Conservation (phyloP, 2,113 vertebrate genomes). For the Polypterus senegalus region DNA sequence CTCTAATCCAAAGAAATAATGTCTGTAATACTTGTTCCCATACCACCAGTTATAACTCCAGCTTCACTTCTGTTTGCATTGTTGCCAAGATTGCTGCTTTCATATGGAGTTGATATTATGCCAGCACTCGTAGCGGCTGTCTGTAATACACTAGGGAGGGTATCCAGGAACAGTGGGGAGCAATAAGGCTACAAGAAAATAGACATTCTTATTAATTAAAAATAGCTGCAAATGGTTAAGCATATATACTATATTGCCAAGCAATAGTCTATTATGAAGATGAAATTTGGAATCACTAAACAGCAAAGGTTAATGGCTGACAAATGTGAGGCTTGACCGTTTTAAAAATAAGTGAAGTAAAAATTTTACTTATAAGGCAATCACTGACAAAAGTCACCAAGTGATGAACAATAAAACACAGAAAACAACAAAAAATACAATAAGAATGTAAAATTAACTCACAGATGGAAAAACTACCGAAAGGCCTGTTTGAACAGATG, state of each 20-base stretch:
- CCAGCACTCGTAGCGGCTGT: constrained; percentile 50
- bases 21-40: constrained; percentile 56
- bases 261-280: no score
- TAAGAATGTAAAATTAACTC: no score
- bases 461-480: no score
- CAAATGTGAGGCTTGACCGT: constrained; percentile 13
- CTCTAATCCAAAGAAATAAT: constrained; percentile 85
- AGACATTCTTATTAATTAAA: constrained; percentile 31
- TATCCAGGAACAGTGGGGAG: constrained; percentile 90
- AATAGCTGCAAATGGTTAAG: constrained; percentile 20
- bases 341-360: constrained; percentile 18
- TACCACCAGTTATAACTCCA: constrained; percentile 58
- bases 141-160: constrained; percentile 73
- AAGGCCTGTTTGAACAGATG: no score
- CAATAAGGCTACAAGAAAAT: constrained; percentile 70
- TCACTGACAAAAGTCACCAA: constrained; percentile 22
- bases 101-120: no score
- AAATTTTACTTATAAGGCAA: constrained; percentile 18
- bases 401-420: neutral
- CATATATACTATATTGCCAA: constrained; percentile 9
- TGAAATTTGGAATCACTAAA: no score
- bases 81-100: constrained; percentile 46
- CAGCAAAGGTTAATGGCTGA: constrained; percentile 4
- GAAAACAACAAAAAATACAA: no score
- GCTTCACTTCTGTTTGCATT: constrained; percentile 58